Evolutionary conservation across 2,113 vertebrate genomes (phyloP).

Genomic region (Raja brachyura): DNA sequence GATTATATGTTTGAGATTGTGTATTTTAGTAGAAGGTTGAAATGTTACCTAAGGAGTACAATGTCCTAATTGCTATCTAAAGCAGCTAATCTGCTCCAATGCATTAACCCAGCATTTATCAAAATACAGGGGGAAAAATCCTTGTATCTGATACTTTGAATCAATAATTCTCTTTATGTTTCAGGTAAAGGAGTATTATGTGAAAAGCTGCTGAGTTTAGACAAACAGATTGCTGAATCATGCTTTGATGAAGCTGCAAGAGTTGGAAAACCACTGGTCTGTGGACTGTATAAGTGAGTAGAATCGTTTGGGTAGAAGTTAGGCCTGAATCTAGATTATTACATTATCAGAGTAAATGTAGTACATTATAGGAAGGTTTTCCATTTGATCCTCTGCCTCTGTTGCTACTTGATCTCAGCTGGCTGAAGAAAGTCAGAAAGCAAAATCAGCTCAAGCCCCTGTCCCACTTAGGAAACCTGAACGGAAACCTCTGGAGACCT

Average conservation of each 20-base stretch:
- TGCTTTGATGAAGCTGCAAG: constrained; percentile 47
- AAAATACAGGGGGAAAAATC: neutral
- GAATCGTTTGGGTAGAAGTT: neutral
- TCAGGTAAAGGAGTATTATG: constrained; percentile 50
- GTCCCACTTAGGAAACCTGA: too few species aligned
- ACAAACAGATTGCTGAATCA: constrained; percentile 43
- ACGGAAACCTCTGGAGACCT: too few species aligned
- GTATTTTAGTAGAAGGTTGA: neutral
- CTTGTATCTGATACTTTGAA: neutral
- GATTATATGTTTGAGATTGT: neutral
- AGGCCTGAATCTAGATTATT: neutral
- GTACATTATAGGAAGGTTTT: neutral
- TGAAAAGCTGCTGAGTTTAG: constrained; percentile 46
- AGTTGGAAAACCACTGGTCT: constrained; percentile 45
- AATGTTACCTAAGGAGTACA: neutral
- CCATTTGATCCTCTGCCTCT: neutral
- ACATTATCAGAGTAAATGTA: neutral
- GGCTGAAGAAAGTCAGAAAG: neutral
- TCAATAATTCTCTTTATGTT: constrained; percentile 22
- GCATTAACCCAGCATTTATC: neutral
- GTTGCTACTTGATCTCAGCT: neutral
- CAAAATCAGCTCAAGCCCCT: too few species aligned
- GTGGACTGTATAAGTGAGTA: constrained; percentile 52
- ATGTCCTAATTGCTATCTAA: neutral
- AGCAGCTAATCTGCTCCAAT: neutral